Base-by-base conservation (phyloP, 2,888 invertebrate genomes). In the Shargacucullia verbasci region DNA sequence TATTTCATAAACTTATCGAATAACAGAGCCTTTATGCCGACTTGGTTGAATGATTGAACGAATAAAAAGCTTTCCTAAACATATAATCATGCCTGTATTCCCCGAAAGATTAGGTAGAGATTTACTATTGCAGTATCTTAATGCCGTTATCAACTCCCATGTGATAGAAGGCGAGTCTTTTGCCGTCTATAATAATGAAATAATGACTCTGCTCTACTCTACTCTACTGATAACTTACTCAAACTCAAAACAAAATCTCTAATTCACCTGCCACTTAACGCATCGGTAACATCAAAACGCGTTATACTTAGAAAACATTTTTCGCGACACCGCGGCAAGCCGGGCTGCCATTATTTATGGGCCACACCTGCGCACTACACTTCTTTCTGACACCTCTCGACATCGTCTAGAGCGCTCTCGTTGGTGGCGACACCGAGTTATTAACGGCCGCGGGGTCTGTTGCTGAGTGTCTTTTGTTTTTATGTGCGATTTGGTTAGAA, bases 371-470 rank as follows among this genome's bases (percentile, higher is more conserved):
- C 84, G 80, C 76, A 71, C 74, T 72, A 75, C 82, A 78, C 77
- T 80, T 83, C 82, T 85, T 80, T 78, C 75, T 73, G 84, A 80
- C 81, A 81, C 79, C 70, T 73, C 75, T 71, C 72, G 72, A 71
- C 75, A 64, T 62, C 57, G 53, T 45, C 62, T 73, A 73, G 74
- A 80, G 81, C 72, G 70, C 77, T 80, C 80, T 82, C 73, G 76
- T 76, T 86, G 87, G 80, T 78, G 65, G 60, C 78, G 85, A 83
- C 86, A 88, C 79, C 75, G 64, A 70, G 76, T 85, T 87, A 88
- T 88, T 85, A 86, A 88, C 84, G 83, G 83, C 70, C 70, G 56
- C 13, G 27, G 52, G 71, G 67, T 66, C 66, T 70, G 70, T 65
- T 72, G 73, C 70, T 72, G 62, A 40, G 64, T 59, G 50, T 54